Percentiles rank a stretch among this genome's conserved stretches.
These are phyloP conservation scores for Choristoneura fumiferana DNA, from an alignment of 1,140 invertebrate species.

Conservation along the genomic window DNA sequence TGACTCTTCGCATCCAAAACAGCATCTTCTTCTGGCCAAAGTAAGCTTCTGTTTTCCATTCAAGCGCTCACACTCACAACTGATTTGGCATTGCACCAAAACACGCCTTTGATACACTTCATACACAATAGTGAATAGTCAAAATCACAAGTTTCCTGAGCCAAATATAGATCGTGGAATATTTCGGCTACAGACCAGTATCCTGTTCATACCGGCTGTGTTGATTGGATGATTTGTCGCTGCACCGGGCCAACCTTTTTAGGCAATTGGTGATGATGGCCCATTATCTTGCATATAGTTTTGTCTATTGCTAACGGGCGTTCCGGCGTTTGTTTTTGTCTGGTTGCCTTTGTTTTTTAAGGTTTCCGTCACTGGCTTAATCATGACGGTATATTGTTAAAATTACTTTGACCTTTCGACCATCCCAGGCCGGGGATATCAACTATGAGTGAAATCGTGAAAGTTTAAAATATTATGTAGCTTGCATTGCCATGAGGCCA, in stretches of 20 bases:
- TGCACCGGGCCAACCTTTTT: conserved; percentile 15
- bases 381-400: too few species aligned
- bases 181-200: not conserved
- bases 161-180: conserved; percentile 14
- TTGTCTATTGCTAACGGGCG: too few species aligned
- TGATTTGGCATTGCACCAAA: conserved; percentile 14
- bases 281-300: too few species aligned
- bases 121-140: conserved; percentile 8
- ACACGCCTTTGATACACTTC: not conserved
- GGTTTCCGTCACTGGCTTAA: too few species aligned
- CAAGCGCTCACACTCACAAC: not conserved
- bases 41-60: not conserved
- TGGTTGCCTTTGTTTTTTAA: too few species aligned
- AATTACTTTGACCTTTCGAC: too few species aligned
- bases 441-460: too few species aligned
- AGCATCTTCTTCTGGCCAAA: not conserved
- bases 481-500: too few species aligned
- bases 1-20: too few species aligned
- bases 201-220: not conserved
- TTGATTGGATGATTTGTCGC: conserved; percentile 10
- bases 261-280: not conserved
- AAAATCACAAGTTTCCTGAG: not conserved
- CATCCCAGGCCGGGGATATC: too few species aligned
- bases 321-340: too few species aligned
- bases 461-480: too few species aligned